Evolutionary conservation across 2,797 vertebrate genomes (phyloP).

Genomic region (Myotis planiceps): DNA sequence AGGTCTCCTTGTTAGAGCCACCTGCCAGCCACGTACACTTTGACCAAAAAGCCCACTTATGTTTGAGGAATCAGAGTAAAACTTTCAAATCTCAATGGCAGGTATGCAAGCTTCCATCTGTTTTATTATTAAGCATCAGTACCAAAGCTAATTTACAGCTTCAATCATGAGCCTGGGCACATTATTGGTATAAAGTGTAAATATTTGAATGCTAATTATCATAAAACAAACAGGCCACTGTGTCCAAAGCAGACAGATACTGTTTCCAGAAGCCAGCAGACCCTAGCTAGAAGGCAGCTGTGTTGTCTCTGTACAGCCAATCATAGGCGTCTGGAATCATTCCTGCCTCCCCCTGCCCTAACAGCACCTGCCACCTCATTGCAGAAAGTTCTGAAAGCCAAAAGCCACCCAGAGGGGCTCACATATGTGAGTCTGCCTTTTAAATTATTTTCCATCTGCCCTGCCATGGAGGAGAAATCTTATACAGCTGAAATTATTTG

Average conservation of each 20-base stretch:
- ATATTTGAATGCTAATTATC: constrained; percentile 52
- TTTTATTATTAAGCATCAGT: not conserved
- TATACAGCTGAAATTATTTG: constrained; percentile 72
- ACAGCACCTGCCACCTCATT: not conserved
- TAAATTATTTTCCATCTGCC: constrained; percentile 74
- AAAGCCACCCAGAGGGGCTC: constrained; percentile 1
- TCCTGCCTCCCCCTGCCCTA: not conserved
- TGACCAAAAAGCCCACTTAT: not conserved
- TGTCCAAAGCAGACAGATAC: constrained; percentile 15
- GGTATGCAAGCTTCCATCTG: not conserved
- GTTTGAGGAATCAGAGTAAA: not conserved
- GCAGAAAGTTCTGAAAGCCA: not conserved
- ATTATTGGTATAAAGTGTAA: constrained; percentile 10
- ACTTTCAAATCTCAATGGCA: not conserved
- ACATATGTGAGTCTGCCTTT: constrained; percentile 55
- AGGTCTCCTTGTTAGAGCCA: not conserved
- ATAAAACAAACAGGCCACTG: constrained; percentile 20
- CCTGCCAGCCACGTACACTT: not conserved
- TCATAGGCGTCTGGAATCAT: not conserved
- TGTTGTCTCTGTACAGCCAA: not conserved
- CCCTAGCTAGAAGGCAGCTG: not conserved
- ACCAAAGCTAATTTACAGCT: not conserved
- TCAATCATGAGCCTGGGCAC: not conserved
- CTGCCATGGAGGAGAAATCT: constrained; percentile 63
- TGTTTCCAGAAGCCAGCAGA: constrained; percentile 41